Evolutionary conservation across 2,888 invertebrate genomes (phyloP), one percentile per base, ranked within the genome.

Genomic region (Meteorus cinctellus): DNA sequence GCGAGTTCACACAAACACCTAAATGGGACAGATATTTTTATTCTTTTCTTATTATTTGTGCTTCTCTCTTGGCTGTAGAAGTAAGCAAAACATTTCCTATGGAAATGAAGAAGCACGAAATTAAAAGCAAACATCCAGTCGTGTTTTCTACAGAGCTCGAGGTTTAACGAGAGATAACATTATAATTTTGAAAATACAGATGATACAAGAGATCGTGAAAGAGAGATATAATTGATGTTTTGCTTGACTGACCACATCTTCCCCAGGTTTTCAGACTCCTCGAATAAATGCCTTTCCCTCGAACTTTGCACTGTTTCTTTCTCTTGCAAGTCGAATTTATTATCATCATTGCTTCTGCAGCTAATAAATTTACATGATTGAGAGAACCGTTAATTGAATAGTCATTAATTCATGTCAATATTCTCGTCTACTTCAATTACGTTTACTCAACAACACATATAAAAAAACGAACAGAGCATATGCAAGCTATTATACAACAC

Each of bases 1-100:
- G 98, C 97, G 82, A 98, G 90, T 90, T 98, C 97, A 91, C 98
- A 98, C 72, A 98, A 91, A 89, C 98, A 98, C 85, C 98, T 86
- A 74, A 36, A 41, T 24, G 51, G 27, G 55, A 55, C n/a, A 66
- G 16, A 59, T 41, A 55, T 55, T 19, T 19, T 55, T 31, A 16
- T 31, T 66, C 24, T 45, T 59, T 14, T 8, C 29, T 59, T 55
- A 66, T 36, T 45, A 27, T 63, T 10, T 59, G 48, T 29, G 4
- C 1, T 19, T 27, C 27, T 66, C 29, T 36, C 29, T 63, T 60
- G 59, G 60, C 45, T 41, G 19, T 48, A n/a, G n/a, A 16, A 3
- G 10, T 41, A 66, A 1, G 41, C 31, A 29, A 29, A 62, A 31
- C 14, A 14, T 66, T n/a, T 41, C 12, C 27, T 71, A 41, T 34